These are phyloP conservation scores for Charina bottae DNA, from an alignment of 2,113 vertebrate genomes.

Conservation along the genomic window DNA sequence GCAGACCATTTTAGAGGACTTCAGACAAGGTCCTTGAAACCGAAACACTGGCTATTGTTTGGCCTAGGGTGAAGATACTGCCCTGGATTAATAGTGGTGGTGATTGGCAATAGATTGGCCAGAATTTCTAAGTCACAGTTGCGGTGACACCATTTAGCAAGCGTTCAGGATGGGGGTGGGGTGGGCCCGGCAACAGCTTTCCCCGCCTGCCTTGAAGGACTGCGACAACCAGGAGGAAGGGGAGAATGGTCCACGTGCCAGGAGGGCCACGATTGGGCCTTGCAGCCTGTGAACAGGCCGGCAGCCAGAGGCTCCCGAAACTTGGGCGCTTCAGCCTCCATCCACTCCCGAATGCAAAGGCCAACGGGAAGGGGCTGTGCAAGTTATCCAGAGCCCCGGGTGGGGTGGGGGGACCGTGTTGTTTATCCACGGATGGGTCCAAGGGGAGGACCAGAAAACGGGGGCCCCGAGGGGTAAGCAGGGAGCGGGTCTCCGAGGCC, in stretches of 20 bases:
- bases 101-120: not conserved
- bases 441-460: not conserved
- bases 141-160: not conserved
- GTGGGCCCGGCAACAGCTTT: not conserved
- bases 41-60: not conserved
- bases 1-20: too few species aligned
- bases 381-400: not conserved
- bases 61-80: not conserved
- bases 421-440: not conserved
- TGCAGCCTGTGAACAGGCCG: too few species aligned
- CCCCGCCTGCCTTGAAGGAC: not conserved
- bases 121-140: not conserved
- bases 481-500: not conserved
- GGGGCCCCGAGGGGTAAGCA: too few species aligned
- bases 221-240: not conserved
- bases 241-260: not conserved
- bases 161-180: not conserved
- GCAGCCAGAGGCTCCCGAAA: not conserved
- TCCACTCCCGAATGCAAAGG: not conserved
- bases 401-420: not conserved
- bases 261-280: too few species aligned
- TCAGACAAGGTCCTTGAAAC: too few species aligned
- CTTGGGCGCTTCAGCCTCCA: too few species aligned
- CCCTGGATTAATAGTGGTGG: not conserved
- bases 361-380: not conserved